Conservation (phyloP, 2,113 vertebrate genomes). For the Tenebrosternarchus preto region DNA sequence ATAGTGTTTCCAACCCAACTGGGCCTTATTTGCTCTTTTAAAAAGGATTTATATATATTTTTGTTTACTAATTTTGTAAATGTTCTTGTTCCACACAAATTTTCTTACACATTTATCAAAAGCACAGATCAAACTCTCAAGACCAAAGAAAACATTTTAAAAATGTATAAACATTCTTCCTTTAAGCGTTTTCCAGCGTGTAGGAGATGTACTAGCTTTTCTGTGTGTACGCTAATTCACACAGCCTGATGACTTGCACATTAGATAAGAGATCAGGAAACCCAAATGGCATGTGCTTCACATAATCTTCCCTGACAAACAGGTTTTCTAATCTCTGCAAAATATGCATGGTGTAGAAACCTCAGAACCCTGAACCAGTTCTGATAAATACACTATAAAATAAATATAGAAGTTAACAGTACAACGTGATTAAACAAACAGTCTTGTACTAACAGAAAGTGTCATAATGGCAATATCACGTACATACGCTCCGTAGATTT, state of each 20-base stretch:
- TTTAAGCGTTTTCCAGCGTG: neutral
- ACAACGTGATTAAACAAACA: neutral
- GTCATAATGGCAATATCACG: conserved; percentile 32
- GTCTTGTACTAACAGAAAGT: conserved; percentile 10
- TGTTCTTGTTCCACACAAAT: too few species aligned
- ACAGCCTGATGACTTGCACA: neutral
- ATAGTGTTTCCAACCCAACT: too few species aligned
- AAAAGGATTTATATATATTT: too few species aligned
- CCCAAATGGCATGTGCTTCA: neutral
- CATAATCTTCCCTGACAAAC: neutral
- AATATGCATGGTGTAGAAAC: neutral
- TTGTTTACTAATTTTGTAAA: too few species aligned
- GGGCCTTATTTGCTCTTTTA: too few species aligned
- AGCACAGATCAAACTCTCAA: too few species aligned
- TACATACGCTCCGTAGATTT: conserved; percentile 24
- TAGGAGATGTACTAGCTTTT: neutral
- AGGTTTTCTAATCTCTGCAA: neutral
- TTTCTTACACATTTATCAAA: too few species aligned
- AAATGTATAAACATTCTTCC: neutral
- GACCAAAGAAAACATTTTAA: neutral
- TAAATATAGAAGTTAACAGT: neutral
- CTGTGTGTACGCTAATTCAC: neutral
- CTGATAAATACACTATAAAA: neutral
- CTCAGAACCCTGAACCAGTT: neutral
- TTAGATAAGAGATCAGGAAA: neutral